phyloP scores from a whole-genome alignment of 2,797 vertebrate genomes.

The Liparis tanakae region DNA sequence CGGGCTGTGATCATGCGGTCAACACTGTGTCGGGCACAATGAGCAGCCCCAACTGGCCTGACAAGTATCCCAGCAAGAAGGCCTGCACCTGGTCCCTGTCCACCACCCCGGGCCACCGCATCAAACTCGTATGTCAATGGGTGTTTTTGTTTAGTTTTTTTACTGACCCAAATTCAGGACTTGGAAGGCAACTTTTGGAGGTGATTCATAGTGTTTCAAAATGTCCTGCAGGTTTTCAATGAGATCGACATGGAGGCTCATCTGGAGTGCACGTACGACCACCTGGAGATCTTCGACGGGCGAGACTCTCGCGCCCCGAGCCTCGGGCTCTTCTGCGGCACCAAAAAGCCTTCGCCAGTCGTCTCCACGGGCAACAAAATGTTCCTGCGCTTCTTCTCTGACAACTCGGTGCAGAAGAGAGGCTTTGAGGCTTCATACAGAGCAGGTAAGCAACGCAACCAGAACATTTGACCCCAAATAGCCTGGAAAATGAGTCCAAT shows the following conservation, averaged over 20 bases:
- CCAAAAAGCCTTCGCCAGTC: slow-evolving; percentile 89
- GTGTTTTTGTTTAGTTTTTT: background rate
- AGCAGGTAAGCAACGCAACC: slow-evolving; percentile 82
- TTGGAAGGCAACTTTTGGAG: background rate
- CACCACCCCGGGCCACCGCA: slow-evolving; percentile 91
- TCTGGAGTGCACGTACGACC: slow-evolving; percentile 94
- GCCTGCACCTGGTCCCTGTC: slow-evolving; percentile 93
- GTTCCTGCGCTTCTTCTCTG: slow-evolving; percentile 93
- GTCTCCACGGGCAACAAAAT: slow-evolving; percentile 85
- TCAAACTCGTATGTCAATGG: slow-evolving; percentile 89
- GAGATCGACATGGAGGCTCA: slow-evolving; percentile 96
- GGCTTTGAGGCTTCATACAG: slow-evolving; percentile 91
- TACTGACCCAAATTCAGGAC: background rate
- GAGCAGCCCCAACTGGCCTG: slow-evolving; percentile 97
- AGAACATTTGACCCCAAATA: background rate
- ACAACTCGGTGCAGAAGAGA: slow-evolving; percentile 95
- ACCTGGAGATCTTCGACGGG: slow-evolving; percentile 91
- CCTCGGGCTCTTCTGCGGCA: slow-evolving; percentile 91
- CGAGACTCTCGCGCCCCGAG: slow-evolving; percentile 82
- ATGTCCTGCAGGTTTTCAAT: slow-evolving; percentile 83
- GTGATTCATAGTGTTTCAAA: background rate
- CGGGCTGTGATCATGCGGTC: slow-evolving; percentile 92
- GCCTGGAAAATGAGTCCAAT: slow-evolving; percentile 13
- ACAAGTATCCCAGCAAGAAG: slow-evolving; percentile 96
- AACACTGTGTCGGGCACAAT: slow-evolving; percentile 88